Evolutionary conservation across 2,113 vertebrate species (phyloP).

Genomic region (Pungitius pungitius): DNA sequence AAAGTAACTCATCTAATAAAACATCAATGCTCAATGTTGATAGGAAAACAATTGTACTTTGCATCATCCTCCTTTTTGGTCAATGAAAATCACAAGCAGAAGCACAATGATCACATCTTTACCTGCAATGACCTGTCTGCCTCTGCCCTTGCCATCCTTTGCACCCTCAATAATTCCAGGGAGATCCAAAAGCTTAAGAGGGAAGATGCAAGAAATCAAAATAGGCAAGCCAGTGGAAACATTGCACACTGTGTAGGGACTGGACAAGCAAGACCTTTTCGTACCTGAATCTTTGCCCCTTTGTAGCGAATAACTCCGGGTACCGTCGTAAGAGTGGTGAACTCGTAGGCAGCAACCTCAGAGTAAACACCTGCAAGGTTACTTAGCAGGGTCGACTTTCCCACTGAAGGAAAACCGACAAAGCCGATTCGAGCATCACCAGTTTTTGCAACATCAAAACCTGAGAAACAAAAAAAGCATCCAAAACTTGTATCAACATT

Average conservation of each 20-base stretch:
- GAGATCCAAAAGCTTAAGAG: conserved; percentile 90
- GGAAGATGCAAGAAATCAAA: not conserved
- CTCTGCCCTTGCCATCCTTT: conserved; percentile 97
- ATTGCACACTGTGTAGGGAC: not conserved
- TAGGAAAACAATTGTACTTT: not conserved
- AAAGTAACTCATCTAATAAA: not conserved
- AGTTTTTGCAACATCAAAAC: conserved; percentile 98
- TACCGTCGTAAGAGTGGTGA: conserved; percentile 96
- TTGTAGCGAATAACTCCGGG: conserved; percentile 98
- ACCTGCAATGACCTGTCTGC: conserved; percentile 98
- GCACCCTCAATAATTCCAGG: conserved; percentile 99
- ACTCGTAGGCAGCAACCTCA: conserved; percentile 97
- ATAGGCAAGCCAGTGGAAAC: not conserved
- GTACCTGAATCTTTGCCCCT: conserved; percentile 98
- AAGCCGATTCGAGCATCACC: conserved; percentile 98
- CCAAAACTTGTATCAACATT: not conserved
- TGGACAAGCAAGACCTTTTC: not conserved
- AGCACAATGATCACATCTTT: conserved; percentile 30
- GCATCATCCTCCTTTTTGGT: not conserved
- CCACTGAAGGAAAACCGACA: conserved; percentile 97
- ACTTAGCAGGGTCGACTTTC: conserved; percentile 96
- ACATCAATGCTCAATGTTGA: not conserved
- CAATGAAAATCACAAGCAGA: not conserved
- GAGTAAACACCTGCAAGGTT: conserved; percentile 98
- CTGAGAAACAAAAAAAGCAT: conserved; percentile 68